These are phyloP conservation scores for Agrenia bidenticulata DNA, from an alignment of 2,888 invertebrate species.

Conservation along the genomic window DNA sequence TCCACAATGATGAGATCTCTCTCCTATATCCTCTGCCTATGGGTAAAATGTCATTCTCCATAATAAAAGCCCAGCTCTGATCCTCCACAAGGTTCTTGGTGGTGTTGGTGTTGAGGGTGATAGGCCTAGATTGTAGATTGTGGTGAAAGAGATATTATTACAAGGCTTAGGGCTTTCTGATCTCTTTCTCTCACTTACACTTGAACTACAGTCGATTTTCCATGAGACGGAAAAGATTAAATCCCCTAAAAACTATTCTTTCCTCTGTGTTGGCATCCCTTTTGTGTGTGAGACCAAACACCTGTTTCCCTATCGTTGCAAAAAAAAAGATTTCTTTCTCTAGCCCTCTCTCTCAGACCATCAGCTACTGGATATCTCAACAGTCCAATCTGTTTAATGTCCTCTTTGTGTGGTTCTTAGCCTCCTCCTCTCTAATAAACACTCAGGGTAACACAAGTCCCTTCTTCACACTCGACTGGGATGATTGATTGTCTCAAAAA, in stretches of 20 bases:
- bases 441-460: too few species aligned
- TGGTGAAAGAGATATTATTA: too few species aligned
- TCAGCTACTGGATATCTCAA: constrained; percentile 9
- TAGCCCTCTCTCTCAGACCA: constrained; percentile 12
- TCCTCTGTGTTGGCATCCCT: constrained; percentile 29
- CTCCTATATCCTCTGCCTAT: too few species aligned
- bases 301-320: constrained; percentile 32
- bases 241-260: constrained; percentile 29
- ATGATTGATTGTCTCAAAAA: constrained; percentile 6
- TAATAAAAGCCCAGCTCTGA: too few species aligned
- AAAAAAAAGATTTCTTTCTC: constrained; percentile 21
- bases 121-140: too few species aligned
- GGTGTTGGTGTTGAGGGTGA: too few species aligned
- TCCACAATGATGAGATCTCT: too few species aligned
- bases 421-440: constrained; percentile 18
- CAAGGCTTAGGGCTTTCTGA: constrained; percentile 5
- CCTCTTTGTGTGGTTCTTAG: constrained; percentile 23
- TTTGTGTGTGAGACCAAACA: constrained; percentile 37
- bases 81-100: too few species aligned
- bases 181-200: background rate
- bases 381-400: constrained; percentile 28
- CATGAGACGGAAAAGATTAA: constrained; percentile 35
- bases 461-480: background rate
- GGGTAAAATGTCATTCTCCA: too few species aligned
- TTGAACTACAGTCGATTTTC: constrained; percentile 14